phyloP scores from a whole-genome alignment of 2,888 invertebrate genomes.

The Mythimna pallens region DNA sequence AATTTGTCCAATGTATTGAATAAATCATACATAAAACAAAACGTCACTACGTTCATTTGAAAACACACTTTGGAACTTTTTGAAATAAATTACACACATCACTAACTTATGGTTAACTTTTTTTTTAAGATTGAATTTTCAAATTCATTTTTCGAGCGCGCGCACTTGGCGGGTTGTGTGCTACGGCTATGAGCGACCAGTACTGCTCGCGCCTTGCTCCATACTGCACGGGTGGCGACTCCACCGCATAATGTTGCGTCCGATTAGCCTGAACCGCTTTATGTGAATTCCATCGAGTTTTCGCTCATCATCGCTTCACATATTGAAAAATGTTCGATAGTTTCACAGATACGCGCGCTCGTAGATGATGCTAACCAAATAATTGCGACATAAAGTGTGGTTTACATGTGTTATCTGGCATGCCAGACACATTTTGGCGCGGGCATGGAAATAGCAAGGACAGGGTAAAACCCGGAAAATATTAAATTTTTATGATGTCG shows the following conservation, averaged over 20 bases:
- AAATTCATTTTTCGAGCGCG: conserved; percentile 70
- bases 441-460: conserved; percentile 44
- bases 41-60: conserved; percentile 86
- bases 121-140: conserved; percentile 49
- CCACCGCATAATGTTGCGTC: conserved; percentile 58
- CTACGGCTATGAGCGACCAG: conserved; percentile 72
- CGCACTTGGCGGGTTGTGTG: conserved; percentile 59
- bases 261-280: conserved; percentile 70
- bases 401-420: conserved; percentile 45
- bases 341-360: conserved; percentile 45
- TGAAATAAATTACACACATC: conserved; percentile 58
- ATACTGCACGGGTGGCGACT: conserved; percentile 73
- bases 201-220: conserved; percentile 71
- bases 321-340: conserved; percentile 55
- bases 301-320: conserved; percentile 68
- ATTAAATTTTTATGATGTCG: conserved; percentile 5
- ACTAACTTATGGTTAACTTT: conserved; percentile 52
- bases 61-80: conserved; percentile 76
- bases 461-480: conserved; percentile 29
- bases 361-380: conserved; percentile 46
- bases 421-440: conserved; percentile 44
- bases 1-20: conserved; percentile 88
- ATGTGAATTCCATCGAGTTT: conserved; percentile 74
- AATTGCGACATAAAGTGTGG: conserved; percentile 47
- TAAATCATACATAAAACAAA: conserved; percentile 90